Evolutionary conservation across 1,140 invertebrate genomes (phyloP).

Genomic region (Drosophila parvula): DNA sequence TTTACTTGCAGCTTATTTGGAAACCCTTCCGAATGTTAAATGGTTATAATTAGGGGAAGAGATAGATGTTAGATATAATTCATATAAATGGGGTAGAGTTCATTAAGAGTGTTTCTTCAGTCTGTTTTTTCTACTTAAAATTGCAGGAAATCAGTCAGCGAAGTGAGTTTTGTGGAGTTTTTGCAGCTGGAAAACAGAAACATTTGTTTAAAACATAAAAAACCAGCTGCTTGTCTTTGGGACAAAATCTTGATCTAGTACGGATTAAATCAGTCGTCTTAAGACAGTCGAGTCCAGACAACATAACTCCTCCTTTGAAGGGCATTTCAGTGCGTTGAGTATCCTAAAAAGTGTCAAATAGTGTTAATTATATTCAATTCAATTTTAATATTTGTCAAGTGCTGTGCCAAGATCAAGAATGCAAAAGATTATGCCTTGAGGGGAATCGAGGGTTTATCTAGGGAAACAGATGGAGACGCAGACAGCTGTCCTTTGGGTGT

Average conservation of each 20-base stretch:
- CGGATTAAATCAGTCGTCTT: too few species aligned
- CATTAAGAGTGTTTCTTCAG: not conserved
- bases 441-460: not conserved
- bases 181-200: too few species aligned
- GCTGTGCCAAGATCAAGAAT: slow-evolving; percentile 4
- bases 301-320: too few species aligned
- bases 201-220: too few species aligned
- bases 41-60: slow-evolving; percentile 6
- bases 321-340: too few species aligned
- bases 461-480: slow-evolving; percentile 36
- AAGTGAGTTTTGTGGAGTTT: not conserved
- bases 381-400: not conserved
- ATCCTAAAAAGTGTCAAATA: too few species aligned
- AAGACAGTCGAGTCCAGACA: too few species aligned
- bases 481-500: slow-evolving; percentile 75
- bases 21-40: not conserved
- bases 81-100: not conserved
- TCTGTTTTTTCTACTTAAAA: not conserved
- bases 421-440: slow-evolving; percentile 1
- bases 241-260: too few species aligned
- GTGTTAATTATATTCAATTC: too few species aligned
- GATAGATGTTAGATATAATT: not conserved
- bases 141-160: not conserved
- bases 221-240: too few species aligned
- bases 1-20: not conserved